These are phyloP conservation scores for Lordiphosa fenestrarum DNA, from an alignment of 2,888 invertebrate species.

Conservation along the genomic window DNA sequence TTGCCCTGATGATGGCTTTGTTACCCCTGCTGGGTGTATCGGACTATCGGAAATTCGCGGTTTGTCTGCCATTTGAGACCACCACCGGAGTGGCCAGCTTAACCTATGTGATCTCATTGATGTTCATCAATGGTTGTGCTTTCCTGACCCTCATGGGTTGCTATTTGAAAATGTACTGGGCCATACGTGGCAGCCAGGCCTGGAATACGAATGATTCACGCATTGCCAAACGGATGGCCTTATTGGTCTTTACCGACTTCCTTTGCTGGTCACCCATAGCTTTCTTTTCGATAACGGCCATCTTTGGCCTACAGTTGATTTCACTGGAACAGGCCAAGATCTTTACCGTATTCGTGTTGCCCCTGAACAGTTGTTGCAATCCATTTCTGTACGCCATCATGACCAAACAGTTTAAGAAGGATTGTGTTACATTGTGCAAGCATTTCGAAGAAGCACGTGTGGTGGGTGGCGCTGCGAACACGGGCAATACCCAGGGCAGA, in stretches of 20 bases:
- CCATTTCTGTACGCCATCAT: slow-evolving; percentile 98
- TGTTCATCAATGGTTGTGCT: slow-evolving; percentile 95
- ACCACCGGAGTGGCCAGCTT: slow-evolving; percentile 88
- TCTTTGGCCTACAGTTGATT: slow-evolving; percentile 94
- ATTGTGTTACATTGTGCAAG: slow-evolving; percentile 97
- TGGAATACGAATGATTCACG: slow-evolving; percentile 99
- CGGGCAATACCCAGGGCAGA: slow-evolving; percentile 35
- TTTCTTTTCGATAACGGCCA: slow-evolving; percentile 95
- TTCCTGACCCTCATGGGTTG: slow-evolving; percentile 97
- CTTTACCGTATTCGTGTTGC: slow-evolving; percentile 96
- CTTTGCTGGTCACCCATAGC: slow-evolving; percentile 99
- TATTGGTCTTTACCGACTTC: slow-evolving; percentile 98
- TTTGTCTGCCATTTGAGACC: slow-evolving; percentile 97
- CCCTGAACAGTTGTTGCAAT: slow-evolving; percentile 98
- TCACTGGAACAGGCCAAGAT: slow-evolving; percentile 97
- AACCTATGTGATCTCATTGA: slow-evolving; percentile 93
- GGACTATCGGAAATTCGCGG: slow-evolving; percentile 97
- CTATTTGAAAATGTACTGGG: slow-evolving; percentile 98
- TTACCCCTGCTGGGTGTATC: slow-evolving; percentile 95
- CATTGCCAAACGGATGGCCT: slow-evolving; percentile 97
- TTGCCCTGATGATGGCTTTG: slow-evolving; percentile 91
- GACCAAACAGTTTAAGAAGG: slow-evolving; percentile 98
- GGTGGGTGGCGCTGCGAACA: slow-evolving; percentile 55
- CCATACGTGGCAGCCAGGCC: slow-evolving; percentile 96
- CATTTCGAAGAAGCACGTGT: slow-evolving; percentile 97